phyloP scores from a whole-genome alignment of 2,113 vertebrate species.

The Phylloscopus trochilus region DNA sequence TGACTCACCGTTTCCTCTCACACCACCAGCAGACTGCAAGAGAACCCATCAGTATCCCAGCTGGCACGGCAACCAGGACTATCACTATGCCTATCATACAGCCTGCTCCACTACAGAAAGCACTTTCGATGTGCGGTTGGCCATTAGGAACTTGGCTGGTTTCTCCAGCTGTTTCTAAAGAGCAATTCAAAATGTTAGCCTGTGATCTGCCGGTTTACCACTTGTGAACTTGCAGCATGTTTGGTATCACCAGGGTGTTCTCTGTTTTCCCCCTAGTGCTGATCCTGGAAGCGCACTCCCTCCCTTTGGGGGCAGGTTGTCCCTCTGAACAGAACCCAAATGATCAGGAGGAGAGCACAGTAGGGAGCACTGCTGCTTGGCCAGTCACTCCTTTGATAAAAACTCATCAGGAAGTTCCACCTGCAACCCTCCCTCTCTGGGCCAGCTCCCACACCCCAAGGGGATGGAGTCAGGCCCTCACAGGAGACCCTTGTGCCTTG shows the following conservation, averaged over 20 bases:
- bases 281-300: neutral
- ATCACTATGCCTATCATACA: neutral
- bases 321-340: neutral
- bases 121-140: accelerated
- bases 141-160: accelerated
- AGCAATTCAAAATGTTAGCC: neutral
- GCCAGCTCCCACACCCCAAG: neutral
- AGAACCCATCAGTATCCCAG: neutral
- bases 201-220: neutral
- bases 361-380: neutral
- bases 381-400: neutral
- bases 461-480: neutral
- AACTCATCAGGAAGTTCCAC: neutral
- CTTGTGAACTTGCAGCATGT: neutral
- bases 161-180: neutral
- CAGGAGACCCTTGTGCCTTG: neutral
- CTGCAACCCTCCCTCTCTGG: neutral
- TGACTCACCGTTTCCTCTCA: neutral
- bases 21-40: neutral
- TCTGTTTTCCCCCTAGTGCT: neutral
- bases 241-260: neutral
- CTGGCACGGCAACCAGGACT: neutral
- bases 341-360: neutral
- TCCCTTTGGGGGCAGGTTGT: neutral
- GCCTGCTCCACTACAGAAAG: neutral